phyloP scores from a whole-genome alignment of 2,888 invertebrate species.

The Hemicrepidius hirtus region DNA sequence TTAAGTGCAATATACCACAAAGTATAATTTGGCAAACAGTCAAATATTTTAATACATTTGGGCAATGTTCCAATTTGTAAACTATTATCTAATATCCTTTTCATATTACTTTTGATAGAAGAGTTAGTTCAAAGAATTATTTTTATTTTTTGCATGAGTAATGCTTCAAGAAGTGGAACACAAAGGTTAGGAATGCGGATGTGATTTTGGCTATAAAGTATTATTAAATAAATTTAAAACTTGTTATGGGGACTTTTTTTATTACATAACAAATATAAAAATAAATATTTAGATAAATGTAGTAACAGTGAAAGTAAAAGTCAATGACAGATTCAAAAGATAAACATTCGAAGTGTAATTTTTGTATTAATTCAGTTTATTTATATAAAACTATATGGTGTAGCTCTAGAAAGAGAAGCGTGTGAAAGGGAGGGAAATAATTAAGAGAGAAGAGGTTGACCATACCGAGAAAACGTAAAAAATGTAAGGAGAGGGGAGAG shows the following conservation, averaged over 20 bases:
- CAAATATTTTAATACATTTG: slow-evolving; percentile 23
- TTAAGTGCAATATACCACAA: slow-evolving; percentile 11
- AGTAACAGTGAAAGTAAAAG: slow-evolving; percentile 14
- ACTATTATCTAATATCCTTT: slow-evolving; percentile 19
- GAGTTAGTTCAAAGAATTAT: not conserved
- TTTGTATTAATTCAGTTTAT: too few relatives aligned
- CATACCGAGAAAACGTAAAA: too few relatives aligned
- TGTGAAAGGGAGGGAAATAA: too few relatives aligned
- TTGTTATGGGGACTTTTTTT: not conserved
- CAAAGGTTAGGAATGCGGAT: slow-evolving; percentile 10
- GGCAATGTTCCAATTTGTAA: not conserved
- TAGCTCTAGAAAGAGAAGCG: too few relatives aligned
- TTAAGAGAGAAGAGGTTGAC: too few relatives aligned
- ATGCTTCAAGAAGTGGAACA: slow-evolving; percentile 3
- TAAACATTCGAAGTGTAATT: too few relatives aligned
- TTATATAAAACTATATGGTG: too few relatives aligned
- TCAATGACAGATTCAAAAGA: not conserved
- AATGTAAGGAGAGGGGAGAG: too few relatives aligned
- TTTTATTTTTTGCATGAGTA: not conserved
- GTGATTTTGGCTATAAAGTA: not conserved
- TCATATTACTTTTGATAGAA: not conserved
- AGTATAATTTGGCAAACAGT: not conserved
- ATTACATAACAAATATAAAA: slow-evolving; percentile 1
- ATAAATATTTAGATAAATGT: not conserved
- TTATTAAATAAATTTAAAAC: not conserved